Base-by-base conservation (phyloP, 2,888 invertebrate genomes). In the Ceraclea dissimilis region DNA sequence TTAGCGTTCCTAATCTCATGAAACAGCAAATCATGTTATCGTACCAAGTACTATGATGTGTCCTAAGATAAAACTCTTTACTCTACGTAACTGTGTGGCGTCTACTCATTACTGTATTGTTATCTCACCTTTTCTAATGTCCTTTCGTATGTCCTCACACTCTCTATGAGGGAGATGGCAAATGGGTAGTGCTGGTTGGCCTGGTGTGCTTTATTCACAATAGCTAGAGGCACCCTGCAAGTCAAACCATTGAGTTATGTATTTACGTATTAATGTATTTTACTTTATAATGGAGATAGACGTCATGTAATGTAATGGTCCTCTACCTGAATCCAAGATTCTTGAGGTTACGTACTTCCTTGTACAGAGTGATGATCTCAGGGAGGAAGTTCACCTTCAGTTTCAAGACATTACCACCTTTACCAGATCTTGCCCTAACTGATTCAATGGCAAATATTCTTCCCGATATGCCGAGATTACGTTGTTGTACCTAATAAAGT, bases 161-260 rank as follows among this genome's bases (percentile, higher is more conserved):
- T 96, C 75, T 98, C 98, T 66, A 97, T 96, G 62, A 99, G 81
- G 1, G 97, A 98, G 66, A 99, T 98, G 17, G 98, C 99, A 76
- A 93, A 98, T 0, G 99, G 99, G 71, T 99, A 99, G 13, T 97
- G 84, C 70, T 96, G 95, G 72, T 97, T 97, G 1, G 97, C 97
- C 71, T 96, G 96, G 74, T 99, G 98, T 2, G 99, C 98, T 71
- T 97, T 98, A 76, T 99, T 99, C 26, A 99, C 96, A 63, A 99
- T 98, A 0, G 95, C 93, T 66, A 99, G 74, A 1, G 98, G 99
- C 33, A 99, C 95, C 64, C 99, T 86, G 72, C 44, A 5, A 62
- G 13, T 26, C 26, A 26, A 4, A 39, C 6, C 31, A 31, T 31
- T 31, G 31, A 31, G 31, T 8, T 31, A 31, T 31, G 6, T 8